Conservation (phyloP, 1,140 invertebrate genomes). For the Bombus vancouverensis region DNA sequence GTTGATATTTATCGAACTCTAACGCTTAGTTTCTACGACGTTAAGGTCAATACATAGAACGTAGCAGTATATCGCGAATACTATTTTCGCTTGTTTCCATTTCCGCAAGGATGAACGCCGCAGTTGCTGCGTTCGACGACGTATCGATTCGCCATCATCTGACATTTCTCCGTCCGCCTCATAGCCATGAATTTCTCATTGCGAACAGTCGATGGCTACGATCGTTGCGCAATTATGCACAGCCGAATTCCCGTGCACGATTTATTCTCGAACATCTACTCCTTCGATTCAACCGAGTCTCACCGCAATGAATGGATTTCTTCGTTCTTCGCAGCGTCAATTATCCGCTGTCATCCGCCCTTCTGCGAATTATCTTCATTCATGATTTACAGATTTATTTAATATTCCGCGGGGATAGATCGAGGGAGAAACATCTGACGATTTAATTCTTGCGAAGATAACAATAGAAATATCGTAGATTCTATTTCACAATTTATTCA, state of each 20-base stretch:
- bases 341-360: neutral
- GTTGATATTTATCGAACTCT: too few relatives aligned
- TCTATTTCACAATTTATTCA: neutral
- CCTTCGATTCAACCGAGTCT: too few relatives aligned
- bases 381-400: too few relatives aligned
- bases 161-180: slow-evolving; percentile 51
- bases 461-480: neutral
- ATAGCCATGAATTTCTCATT: slow-evolving; percentile 64
- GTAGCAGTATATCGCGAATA: neutral
- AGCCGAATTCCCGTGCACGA: slow-evolving; percentile 27
- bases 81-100: slow-evolving; percentile 44
- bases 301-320: neutral
- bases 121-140: slow-evolving; percentile 45
- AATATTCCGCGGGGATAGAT: too few relatives aligned
- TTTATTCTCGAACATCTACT: neutral
- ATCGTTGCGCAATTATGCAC: slow-evolving; percentile 50
- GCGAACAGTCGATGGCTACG: slow-evolving; percentile 44
- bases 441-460: neutral
- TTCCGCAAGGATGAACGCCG: neutral
- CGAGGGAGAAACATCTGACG: too few relatives aligned
- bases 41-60: neutral
- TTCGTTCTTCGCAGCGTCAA: neutral
- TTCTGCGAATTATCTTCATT: too few relatives aligned
- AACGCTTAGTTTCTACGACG: too few relatives aligned
- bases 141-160: slow-evolving; percentile 60